Conservation (phyloP, 2,888 invertebrate species). For the Orthosia gothica region DNA sequence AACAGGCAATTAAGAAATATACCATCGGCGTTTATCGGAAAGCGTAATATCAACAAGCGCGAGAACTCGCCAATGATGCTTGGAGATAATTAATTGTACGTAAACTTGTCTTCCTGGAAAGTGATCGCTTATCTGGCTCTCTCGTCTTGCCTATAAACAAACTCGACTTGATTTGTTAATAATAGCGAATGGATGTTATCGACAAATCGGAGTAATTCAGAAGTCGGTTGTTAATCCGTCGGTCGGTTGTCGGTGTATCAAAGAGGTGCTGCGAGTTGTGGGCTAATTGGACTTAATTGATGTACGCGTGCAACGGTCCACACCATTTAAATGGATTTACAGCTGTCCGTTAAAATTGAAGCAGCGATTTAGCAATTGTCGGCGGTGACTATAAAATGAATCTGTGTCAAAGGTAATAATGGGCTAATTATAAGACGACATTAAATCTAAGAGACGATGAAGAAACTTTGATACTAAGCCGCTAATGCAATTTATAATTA, state of each 20-base stretch:
- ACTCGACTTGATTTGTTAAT: slow-evolving; percentile 55
- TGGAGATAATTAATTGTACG: slow-evolving; percentile 69
- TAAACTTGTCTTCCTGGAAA: slow-evolving; percentile 79
- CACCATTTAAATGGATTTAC: slow-evolving; percentile 83
- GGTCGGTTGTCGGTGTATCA: slow-evolving; percentile 81
- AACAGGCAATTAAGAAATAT: slow-evolving; percentile 89
- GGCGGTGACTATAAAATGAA: slow-evolving; percentile 66
- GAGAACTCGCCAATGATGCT: slow-evolving; percentile 75
- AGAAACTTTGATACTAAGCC: slow-evolving; percentile 2
- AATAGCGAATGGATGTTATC: slow-evolving; percentile 52
- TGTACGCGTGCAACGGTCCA: slow-evolving; percentile 77
- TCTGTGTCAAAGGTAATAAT: slow-evolving; percentile 69
- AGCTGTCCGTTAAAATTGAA: slow-evolving; percentile 79
- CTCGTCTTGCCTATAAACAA: slow-evolving; percentile 51
- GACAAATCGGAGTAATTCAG: slow-evolving; percentile 71
- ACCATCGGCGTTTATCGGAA: slow-evolving; percentile 80
- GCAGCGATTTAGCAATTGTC: slow-evolving; percentile 79
- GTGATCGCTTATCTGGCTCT: slow-evolving; percentile 61
- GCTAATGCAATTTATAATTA: background rate
- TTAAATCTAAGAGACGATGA: background rate
- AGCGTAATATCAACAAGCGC: slow-evolving; percentile 78
- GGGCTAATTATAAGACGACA: slow-evolving; percentile 28
- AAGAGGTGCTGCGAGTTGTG: slow-evolving; percentile 75
- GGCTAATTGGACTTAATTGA: slow-evolving; percentile 87
- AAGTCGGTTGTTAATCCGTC: slow-evolving; percentile 70